These are phyloP conservation scores for Scaptomyza caliginosa DNA, from an alignment of 2,888 invertebrate species.

Conservation along the genomic window DNA sequence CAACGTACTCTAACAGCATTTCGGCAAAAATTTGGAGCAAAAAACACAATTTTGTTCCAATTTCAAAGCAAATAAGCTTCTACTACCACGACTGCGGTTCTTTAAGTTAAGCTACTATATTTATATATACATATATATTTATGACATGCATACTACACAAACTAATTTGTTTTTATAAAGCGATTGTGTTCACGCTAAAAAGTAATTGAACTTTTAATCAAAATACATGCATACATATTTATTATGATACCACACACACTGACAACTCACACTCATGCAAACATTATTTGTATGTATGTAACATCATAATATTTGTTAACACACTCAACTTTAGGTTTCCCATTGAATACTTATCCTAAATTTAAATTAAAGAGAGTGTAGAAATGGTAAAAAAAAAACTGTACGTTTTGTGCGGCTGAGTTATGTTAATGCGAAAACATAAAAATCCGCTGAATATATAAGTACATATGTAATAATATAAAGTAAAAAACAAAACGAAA, in stretches of 20 bases:
- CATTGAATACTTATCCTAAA: constrained; percentile 39
- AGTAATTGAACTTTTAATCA: constrained; percentile 56
- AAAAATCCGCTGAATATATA: constrained; percentile 69
- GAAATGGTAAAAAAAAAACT: constrained; percentile 44
- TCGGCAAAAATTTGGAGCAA: constrained; percentile 17
- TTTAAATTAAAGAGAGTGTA: constrained; percentile 44
- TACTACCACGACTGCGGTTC: constrained; percentile 67
- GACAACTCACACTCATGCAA: constrained; percentile 36
- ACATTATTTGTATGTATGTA: constrained; percentile 37
- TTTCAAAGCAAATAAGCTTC: constrained; percentile 44
- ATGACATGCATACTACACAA: constrained; percentile 50
- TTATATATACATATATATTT: constrained; percentile 27
- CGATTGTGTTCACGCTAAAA: constrained; percentile 47
- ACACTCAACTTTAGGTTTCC: constrained; percentile 48
- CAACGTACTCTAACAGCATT: constrained; percentile 68
- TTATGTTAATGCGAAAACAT: constrained; percentile 78
- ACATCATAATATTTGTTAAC: constrained; percentile 44
- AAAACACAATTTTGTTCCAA: constrained; percentile 18
- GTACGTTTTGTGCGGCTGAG: constrained; percentile 64
- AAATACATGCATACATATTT: constrained; percentile 39
- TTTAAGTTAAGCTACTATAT: constrained; percentile 61
- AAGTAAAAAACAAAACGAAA: constrained; percentile 26
- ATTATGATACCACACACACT: constrained; percentile 31
- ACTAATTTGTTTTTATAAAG: constrained; percentile 47
- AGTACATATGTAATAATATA: constrained; percentile 49